Conservation (phyloP, 2,797 vertebrate genomes). For the Trematomus bernacchii region DNA sequence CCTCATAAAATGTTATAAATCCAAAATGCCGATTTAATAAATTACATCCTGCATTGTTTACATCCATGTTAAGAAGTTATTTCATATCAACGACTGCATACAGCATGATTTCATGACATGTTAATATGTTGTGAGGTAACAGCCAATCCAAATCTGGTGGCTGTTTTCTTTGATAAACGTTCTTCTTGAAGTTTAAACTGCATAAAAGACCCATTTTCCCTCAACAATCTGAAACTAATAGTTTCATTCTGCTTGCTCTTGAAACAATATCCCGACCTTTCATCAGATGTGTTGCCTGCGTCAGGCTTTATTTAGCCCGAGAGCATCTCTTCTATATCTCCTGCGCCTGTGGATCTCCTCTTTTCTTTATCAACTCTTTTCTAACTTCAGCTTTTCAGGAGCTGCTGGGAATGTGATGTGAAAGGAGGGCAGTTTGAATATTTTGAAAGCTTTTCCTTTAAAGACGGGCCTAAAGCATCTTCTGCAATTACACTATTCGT, state of each 20-base stretch:
- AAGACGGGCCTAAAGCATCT: constrained; percentile 76
- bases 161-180: constrained; percentile 2
- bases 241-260: constrained; percentile 53
- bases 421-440: constrained; percentile 72
- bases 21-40: too few species aligned
- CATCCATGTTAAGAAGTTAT: background rate
- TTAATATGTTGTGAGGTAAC: background rate
- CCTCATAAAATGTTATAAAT: background rate
- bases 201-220: constrained; percentile 21
- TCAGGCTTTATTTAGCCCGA: constrained; percentile 44
- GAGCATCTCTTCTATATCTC: constrained; percentile 60
- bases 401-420: constrained; percentile 70
- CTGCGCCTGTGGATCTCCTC: constrained; percentile 59
- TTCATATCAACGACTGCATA: too few species aligned
- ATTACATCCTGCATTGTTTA: background rate
- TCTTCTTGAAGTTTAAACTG: background rate
- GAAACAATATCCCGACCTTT: constrained; percentile 67
- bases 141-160: background rate
- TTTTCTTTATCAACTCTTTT: constrained; percentile 78
- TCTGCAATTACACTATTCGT: constrained; percentile 77
- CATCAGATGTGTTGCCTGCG: constrained; percentile 71
- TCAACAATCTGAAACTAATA: constrained; percentile 38
- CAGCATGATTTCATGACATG: background rate
- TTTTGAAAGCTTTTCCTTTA: constrained; percentile 60
- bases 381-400: constrained; percentile 79